Base-by-base conservation (phyloP, 2,113 vertebrate species). In the Capreolus pygargus region DNA sequence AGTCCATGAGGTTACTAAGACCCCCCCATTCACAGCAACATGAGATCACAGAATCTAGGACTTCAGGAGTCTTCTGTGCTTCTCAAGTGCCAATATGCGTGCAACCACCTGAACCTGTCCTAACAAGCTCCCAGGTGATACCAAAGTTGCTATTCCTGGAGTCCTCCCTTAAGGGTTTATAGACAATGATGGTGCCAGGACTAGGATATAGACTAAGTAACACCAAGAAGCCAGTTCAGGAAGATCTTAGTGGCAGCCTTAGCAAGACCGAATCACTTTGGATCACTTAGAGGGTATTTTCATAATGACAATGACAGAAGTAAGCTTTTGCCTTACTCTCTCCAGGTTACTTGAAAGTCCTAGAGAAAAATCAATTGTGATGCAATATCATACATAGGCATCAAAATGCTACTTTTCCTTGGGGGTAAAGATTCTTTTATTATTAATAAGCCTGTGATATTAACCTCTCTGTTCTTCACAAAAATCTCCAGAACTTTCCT, bases 361-460 rank as follows among this genome's bases (percentile, higher is more conserved):
- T 55, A 50, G 57, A 90, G 13, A 55, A 97, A 91, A 93, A 57
- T 58, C 5, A 92, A 74, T 36, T 58, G 23, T 89, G 36, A 36
- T 86, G 76, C 21, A 79, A 28, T 83, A 58, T 55, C 67, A 78
- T 55, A 47, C 23, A 30, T 60, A 95, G 93, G 86, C 27, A 96
- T 74, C 9, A 76, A 96, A 78, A 16, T 50, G 47, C 7, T 94
- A 45, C 60, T 96, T 96, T 94, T 93, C 92, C 45, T 95, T 83
- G 58, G 50, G 36, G 60, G 57, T n/a, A 83, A 57, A 82, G 0
- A 1, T 39, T 79, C 52, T 86, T 50, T 25, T 64, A 43, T 50
- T 88, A 39, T 60, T 86, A 86, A 76, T 84, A 79, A 95, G 27
- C 5, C 50, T 91, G 52, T 89, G 45, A 86, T 33, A 17, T 45